Percentiles rank a stretch among this genome's conserved stretches.
These are phyloP conservation scores for Caenorhabditis elegans DNA, from an alignment of 1,140 invertebrate genomes.

Conservation along the genomic window WBcel235 BX284604.4:404001-404500, in stretches of 20 bases:
- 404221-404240: conserved; percentile 40
- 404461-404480: conserved; percentile 47
- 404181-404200: conserved; percentile 70
- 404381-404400: conserved; percentile 99
- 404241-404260: conserved; percentile 41
- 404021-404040: too few species aligned
- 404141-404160: conserved; percentile 67
- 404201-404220: conserved; percentile 66
- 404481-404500: not conserved
- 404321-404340: not conserved
- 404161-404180: conserved; percentile 67
- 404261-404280: not conserved
- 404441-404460: conserved; percentile 95
- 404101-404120: conserved; percentile 68
- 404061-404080: too few species aligned
- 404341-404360: not conserved
- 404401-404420: conserved; percentile 99
- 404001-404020: too few species aligned
- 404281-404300: not conserved
- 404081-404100: conserved; percentile 67
- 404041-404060: too few species aligned
- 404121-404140: conserved; percentile 67
- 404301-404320: not conserved
- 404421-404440: conserved; percentile 99
- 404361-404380: conserved; percentile 81